Conservation (phyloP, 2,888 invertebrate species). For the Tetramorium bicarinatum region DNA sequence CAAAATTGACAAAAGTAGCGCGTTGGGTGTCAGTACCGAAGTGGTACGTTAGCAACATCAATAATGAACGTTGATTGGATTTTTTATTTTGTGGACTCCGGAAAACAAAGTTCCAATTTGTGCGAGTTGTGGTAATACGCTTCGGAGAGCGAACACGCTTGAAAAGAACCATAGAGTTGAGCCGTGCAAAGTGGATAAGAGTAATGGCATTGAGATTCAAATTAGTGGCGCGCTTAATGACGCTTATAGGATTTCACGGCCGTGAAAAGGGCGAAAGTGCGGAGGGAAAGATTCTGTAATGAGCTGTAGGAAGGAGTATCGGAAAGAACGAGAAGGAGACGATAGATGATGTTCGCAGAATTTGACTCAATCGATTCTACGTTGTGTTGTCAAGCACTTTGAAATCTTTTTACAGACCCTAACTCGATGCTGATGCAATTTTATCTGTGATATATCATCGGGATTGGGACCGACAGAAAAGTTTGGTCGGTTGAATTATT, state of each 20-base stretch:
- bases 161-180: conserved; percentile 27
- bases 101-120: conserved; percentile 38
- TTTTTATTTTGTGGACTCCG: neutral
- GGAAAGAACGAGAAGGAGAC: conserved; percentile 1
- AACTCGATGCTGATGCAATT: neutral
- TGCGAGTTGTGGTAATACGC: conserved; percentile 4
- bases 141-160: neutral
- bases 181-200: conserved; percentile 55
- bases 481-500: neutral
- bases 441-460: neutral
- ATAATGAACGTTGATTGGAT: conserved; percentile 13
- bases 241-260: conserved; percentile 60
- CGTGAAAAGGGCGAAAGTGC: conserved; percentile 35
- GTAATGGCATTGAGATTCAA: conserved; percentile 68
- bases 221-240: conserved; percentile 70
- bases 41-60: neutral
- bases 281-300: conserved; percentile 37
- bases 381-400: conserved; percentile 1
- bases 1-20: no score
- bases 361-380: conserved; percentile 26
- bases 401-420: conserved; percentile 6
- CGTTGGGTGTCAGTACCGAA: no score
- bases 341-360: neutral
- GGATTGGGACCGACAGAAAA: neutral
- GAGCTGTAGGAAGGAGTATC: conserved; percentile 25